These are phyloP conservation scores for Serrognathus titanus DNA, from an alignment of 2,888 invertebrate species.

Conservation along the genomic window DNA sequence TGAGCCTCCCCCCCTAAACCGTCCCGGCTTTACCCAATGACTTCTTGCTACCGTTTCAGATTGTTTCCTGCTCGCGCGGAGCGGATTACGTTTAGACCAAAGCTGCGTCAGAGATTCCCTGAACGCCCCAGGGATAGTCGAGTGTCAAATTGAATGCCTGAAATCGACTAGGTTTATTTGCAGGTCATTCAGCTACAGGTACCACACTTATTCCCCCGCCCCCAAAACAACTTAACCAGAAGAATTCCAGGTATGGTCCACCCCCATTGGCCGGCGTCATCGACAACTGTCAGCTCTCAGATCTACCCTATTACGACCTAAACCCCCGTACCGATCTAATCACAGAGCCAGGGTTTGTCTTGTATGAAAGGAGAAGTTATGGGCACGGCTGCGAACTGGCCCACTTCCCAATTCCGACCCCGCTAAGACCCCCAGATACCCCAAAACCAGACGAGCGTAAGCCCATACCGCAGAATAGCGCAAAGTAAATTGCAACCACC, in stretches of 20 bases:
- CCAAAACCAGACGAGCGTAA: conserved; percentile 41
- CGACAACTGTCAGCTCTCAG: conserved; percentile 75
- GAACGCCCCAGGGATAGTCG: conserved; percentile 67
- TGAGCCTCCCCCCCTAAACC: conserved; percentile 39
- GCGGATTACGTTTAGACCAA: conserved; percentile 65
- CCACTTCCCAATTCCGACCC: conserved; percentile 44
- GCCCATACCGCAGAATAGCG: conserved; percentile 1
- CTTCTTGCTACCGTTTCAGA: conserved; percentile 51
- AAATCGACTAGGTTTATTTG: conserved; percentile 72
- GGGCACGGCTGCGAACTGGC: conserved; percentile 79
- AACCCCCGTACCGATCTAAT: conserved; percentile 57
- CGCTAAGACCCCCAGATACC: conserved; percentile 31
- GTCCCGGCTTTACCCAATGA: background rate
- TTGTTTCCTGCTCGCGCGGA: conserved; percentile 79
- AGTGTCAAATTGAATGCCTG: conserved; percentile 78
- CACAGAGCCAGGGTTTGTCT: conserved; percentile 64
- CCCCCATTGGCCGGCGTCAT: conserved; percentile 61
- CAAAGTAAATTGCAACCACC: background rate
- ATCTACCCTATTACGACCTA: conserved; percentile 67
- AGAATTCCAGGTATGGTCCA: conserved; percentile 60
- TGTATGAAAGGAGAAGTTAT: conserved; percentile 78
- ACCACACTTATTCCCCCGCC: conserved; percentile 6
- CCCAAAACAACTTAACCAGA: background rate
- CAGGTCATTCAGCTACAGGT: conserved; percentile 76
- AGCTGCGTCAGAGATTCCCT: conserved; percentile 63